Evolutionary conservation across 1,140 invertebrate species (phyloP), one percentile per base, ranked within the genome.

Genomic region (Diachasma alloeum): DNA sequence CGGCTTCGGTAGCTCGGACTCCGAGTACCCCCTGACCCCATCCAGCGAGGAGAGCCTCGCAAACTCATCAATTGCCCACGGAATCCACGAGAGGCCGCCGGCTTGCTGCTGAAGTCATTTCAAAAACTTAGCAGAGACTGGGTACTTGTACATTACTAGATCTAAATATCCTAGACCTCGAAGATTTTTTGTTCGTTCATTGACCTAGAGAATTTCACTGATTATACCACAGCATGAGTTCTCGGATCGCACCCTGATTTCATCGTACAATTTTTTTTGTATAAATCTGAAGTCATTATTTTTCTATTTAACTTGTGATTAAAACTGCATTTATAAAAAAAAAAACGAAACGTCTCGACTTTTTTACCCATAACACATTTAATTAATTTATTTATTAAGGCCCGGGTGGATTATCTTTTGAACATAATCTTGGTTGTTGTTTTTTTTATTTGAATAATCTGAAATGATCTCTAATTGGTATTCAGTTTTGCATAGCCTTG

Each of bases 61-160:
- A 11, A 86, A 89, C 44, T 83, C 82, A 67, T 91, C 91, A 81
- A 91, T 93, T 67, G 93, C 93, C 6, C 91, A 92, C 71, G 93
- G 91, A 1, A 90, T 92, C 74, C 83, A 88, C 15, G 92, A 92
- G 79, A 90, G 85, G 36, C 87, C 86, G 15, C 86, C 87, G 78
- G 91, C 90, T 77, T 93, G 93, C 82, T 93, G 91, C 81, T 92
- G 87, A 53, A 53, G 6, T 53, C n/a, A 17, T 17, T 53, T 15
- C 48, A 6, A 53, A 53, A 26, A 22, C 6, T 70, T 13, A 53
- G 15, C 2, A 19, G 6, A n/a, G 13, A 53, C 17, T 17, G 48
- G 6, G 6, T 17, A 53, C 48, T 53, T 53, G 48, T 53, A 53
- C n/a, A 53, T 53, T 53, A 53, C 48, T 53, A 53, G 48, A 53